Conservation (phyloP, 2,113 vertebrate genomes). For the Gracilinanus agilis region DNA sequence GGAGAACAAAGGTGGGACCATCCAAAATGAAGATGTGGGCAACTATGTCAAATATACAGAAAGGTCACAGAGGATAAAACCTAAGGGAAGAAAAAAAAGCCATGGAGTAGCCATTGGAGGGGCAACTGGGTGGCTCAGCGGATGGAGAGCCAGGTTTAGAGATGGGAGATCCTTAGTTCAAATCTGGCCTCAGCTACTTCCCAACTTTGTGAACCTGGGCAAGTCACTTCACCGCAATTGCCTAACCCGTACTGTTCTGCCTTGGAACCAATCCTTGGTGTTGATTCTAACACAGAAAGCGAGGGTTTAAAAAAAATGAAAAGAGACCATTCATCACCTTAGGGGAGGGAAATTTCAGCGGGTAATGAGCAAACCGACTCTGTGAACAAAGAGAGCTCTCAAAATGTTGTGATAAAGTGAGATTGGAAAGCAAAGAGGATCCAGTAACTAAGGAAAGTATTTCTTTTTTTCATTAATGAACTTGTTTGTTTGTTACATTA, state of each 20-base stretch:
- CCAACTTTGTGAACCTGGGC: too few relatives aligned
- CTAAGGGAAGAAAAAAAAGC: background rate
- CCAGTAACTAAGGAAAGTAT: background rate
- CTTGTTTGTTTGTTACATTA: too few relatives aligned
- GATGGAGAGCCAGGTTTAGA: too few relatives aligned
- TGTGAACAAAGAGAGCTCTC: background rate
- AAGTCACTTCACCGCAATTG: too few relatives aligned
- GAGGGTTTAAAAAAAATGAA: too few relatives aligned
- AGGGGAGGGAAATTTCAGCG: background rate
- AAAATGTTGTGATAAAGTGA: background rate
- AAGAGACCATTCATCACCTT: background rate
- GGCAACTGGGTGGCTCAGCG: too few relatives aligned
- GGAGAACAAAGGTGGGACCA: background rate
- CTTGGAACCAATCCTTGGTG: too few relatives aligned
- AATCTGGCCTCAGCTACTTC: too few relatives aligned
- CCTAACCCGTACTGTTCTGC: too few relatives aligned
- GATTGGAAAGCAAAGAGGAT: background rate
- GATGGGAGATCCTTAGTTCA: too few relatives aligned
- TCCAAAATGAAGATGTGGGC: background rate
- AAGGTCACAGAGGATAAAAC: background rate
- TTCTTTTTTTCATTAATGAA: background rate
- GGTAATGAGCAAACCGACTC: background rate
- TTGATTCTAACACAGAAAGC: too few relatives aligned
- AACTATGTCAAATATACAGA: background rate
- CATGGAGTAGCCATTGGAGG: background rate